phyloP scores from a whole-genome alignment of 1,140 invertebrate genomes.

The Pogonognathellus flavescens region DNA sequence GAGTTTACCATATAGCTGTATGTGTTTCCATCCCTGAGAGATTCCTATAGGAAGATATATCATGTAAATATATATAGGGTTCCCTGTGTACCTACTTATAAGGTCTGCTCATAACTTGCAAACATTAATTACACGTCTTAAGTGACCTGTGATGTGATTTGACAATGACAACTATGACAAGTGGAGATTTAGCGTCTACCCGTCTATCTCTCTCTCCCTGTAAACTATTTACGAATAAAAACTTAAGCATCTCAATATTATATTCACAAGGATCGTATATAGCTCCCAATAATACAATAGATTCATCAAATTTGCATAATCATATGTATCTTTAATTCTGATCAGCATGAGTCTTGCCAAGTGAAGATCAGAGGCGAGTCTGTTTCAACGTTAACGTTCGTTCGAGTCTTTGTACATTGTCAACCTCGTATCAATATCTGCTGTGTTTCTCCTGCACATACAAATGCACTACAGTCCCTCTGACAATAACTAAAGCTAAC shows the following conservation, averaged over 20 bases:
- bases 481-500: too few relatives aligned
- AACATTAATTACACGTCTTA: constrained; percentile 31
- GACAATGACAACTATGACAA: constrained; percentile 8
- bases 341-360: constrained; percentile 18
- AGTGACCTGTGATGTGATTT: constrained; percentile 33
- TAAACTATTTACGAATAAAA: not conserved
- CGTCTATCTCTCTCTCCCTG: not conserved
- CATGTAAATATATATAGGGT: not conserved
- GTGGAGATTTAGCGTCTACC: constrained; percentile 14
- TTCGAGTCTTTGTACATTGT: not conserved
- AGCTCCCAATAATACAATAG: not conserved
- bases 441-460: not conserved
- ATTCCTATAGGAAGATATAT: not conserved
- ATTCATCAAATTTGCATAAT: constrained; percentile 42
- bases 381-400: not conserved
- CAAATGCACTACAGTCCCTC: too few relatives aligned
- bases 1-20: not conserved
- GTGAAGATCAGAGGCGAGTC: constrained; percentile 16
- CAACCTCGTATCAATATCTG: constrained; percentile 14
- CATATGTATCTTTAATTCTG: constrained; percentile 39
- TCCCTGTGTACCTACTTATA: not conserved
- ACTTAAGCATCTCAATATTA: not conserved
- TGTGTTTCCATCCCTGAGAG: not conserved
- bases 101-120: not conserved
- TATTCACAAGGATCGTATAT: not conserved